Base-by-base conservation (phyloP, 2,888 invertebrate species). In the Scelioninae gen. 2 region DNA sequence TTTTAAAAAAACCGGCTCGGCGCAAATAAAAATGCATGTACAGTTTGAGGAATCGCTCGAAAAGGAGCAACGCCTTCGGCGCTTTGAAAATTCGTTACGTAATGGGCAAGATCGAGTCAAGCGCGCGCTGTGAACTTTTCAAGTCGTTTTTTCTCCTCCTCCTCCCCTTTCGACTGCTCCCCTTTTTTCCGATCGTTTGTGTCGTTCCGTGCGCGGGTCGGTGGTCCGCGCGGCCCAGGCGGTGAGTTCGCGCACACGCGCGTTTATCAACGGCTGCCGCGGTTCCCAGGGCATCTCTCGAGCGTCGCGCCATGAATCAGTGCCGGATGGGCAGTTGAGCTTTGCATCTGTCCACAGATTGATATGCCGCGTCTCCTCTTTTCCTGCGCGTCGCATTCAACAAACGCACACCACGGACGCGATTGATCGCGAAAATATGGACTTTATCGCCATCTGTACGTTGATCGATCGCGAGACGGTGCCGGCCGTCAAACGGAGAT, bases 61-160 rank as follows among this genome's bases (percentile, higher is more conserved):
- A 39, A 57, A 35, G 61, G 50, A 50, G 57, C 52, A 58, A 10
- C 10, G 70, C 70, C 64, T 50, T 28, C 15, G 52, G 70, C 50
- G 22, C 10, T 61, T 71, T 67, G 65, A 58, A 61, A 70, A 70
- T 60, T 72, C 69, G 77, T 78, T 78, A 78, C 70, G 73, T 76
- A 78, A 78, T 74, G 61, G 75, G 69, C 52, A 28, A 73, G 74
- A 75, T 76, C 67, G 68, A 76, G 68, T 69, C 67, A 64, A 55
- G 70, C 60, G 53, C 50, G 52, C 46, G 46, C 65, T 41, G 50
- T 28, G 46, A 68, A 74, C 60, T 70, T 74, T 70, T 57, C 46
- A 48, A 53, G 31, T 50, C 10, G 46, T 39, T 57, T 69, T 68
- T 63, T 67, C 60, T 53, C 15, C 61, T 52, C 67, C 58, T 35